phyloP scores from a whole-genome alignment of 2,113 vertebrate genomes.

The Cheirogaleus medius region DNA sequence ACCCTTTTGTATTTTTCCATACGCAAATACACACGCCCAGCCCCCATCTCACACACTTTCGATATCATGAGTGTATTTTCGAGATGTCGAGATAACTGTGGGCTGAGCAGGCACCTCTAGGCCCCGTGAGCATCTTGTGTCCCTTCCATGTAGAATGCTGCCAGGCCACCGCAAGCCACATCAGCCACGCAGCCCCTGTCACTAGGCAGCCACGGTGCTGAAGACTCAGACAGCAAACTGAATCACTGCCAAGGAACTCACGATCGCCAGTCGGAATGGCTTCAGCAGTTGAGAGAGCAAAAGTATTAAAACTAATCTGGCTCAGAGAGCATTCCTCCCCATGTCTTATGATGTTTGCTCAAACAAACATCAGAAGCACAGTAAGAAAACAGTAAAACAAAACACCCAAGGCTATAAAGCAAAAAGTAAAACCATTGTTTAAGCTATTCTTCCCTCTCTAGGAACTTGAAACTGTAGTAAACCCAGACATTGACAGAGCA shows the following conservation, averaged over 20 bases:
- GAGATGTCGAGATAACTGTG: background rate
- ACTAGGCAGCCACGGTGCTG: background rate
- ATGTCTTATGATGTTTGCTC: slow-evolving; percentile 3
- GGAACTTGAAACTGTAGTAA: background rate
- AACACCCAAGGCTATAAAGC: background rate
- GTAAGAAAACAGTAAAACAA: background rate
- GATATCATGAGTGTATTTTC: background rate
- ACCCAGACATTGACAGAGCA: background rate
- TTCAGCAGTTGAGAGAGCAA: slow-evolving; percentile 50
- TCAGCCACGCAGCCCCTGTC: slow-evolving; percentile 12
- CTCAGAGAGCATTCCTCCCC: slow-evolving; percentile 23
- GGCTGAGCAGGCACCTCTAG: background rate
- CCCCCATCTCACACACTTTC: background rate
- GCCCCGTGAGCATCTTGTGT: background rate
- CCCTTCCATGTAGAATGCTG: background rate
- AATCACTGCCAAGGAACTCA: slow-evolving; percentile 41
- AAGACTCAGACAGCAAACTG: slow-evolving; percentile 42
- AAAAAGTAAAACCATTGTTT: background rate
- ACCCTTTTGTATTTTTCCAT: background rate
- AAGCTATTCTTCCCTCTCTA: background rate
- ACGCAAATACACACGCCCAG: accelerated
- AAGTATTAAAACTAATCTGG: slow-evolving; percentile 64
- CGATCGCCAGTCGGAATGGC: background rate
- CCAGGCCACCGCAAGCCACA: background rate
- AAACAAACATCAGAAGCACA: slow-evolving; percentile 30